Evolutionary conservation across 1,140 invertebrate species (phyloP), one percentile per base, ranked within the genome.

Genomic region (Aphelenchoides fujianensis): DNA sequence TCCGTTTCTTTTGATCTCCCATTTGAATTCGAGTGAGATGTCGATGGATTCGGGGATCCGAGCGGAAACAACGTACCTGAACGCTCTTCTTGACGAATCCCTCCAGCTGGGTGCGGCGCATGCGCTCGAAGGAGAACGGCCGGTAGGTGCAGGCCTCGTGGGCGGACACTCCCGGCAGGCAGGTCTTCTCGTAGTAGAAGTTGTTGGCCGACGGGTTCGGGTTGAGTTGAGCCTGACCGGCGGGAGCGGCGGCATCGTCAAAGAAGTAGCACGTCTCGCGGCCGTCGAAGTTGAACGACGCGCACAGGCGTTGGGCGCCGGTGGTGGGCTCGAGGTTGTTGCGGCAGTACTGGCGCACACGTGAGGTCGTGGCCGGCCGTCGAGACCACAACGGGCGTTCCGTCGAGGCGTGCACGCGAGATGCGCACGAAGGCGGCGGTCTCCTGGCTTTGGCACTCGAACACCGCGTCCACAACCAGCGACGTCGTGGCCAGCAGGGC

Each of bases 141-240:
- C 79, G 69, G 68, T 83, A 84, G 41, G 83, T 84, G 64, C 82
- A 83, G 16, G 83, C 82, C 72, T 83, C 79, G 67, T 84, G 83
- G 27, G 81, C 77, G 52, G 78, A 77, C 3, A 83, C 82, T 31
- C 72, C 80, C 34, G 82, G 82, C 37, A 83, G 66, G 63, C 82
- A 83, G 37, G 82, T 84, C 72, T 83, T 83, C 71, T 83, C 82
- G 53, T 83, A 83, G 73, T 83, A 83, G 71, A 83, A 83, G 64
- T 83, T 83, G 73, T 83, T 83, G 30, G 82, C 82, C 27, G 79
- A 82, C 30, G 82, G 82, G 62, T 84, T 84, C 9, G 83, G 77
- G 35, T 83, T 80, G 36, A 83, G 69, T 31, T 83, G 69, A 63
- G 78, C 78, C 74, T 48, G 74, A 71, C 61, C 72, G 12, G 77